Conservation (phyloP, 1,140 invertebrate genomes). For the Pemphigus obesinymphae region DNA sequence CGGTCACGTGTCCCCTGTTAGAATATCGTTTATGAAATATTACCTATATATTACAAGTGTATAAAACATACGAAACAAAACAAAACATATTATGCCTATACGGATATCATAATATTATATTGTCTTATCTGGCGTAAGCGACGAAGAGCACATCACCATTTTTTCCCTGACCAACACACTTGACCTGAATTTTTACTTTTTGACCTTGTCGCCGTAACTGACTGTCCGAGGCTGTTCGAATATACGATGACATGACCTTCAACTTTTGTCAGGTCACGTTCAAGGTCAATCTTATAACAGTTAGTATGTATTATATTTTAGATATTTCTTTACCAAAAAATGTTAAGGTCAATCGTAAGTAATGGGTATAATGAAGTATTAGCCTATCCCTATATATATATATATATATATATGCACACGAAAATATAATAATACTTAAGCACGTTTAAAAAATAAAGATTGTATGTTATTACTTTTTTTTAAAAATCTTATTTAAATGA, state of each 20-base stretch:
- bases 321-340: not conserved
- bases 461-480: too few relatives aligned
- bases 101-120: not conserved
- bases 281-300: constrained; percentile 26
- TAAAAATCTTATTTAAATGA: too few relatives aligned
- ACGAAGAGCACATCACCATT: not conserved
- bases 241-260: constrained; percentile 31
- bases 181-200: constrained; percentile 38
- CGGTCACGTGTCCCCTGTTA: constrained; percentile 21
- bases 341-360: constrained; percentile 10
- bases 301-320: not conserved
- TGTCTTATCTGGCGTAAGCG: not conserved
- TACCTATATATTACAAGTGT: not conserved
- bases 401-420: not conserved
- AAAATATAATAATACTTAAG: too few relatives aligned
- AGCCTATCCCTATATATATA: not conserved
- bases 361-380: not conserved
- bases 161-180: constrained; percentile 27
- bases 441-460: too few relatives aligned
- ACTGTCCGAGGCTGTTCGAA: not conserved
- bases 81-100: not conserved
- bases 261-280: constrained; percentile 38
- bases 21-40: not conserved
- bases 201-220: constrained; percentile 2
- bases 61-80: not conserved